Percentiles rank a stretch among this genome's conserved stretches.
These are phyloP conservation scores for Andricus grossulariae DNA, from an alignment of 1,140 invertebrate species.

Conservation along the genomic window DNA sequence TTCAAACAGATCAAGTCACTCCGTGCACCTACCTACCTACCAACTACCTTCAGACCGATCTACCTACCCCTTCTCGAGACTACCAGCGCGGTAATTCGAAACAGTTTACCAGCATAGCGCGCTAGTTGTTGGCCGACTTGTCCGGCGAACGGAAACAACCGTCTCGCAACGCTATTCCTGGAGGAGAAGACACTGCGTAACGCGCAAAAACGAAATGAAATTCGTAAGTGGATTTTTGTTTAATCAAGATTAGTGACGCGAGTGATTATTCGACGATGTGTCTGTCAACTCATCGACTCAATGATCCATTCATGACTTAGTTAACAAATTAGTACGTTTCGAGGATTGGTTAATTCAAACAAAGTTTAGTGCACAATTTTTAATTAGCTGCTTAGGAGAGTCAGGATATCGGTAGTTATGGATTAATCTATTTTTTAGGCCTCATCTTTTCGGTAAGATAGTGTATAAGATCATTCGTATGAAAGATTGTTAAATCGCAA, in stretches of 20 bases:
- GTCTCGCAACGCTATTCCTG: conserved; percentile 16
- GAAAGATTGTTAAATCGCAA: background rate
- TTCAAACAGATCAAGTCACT: conserved; percentile 59
- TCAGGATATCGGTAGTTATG: background rate
- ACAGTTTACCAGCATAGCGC: conserved; percentile 41
- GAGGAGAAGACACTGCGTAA: conserved; percentile 20
- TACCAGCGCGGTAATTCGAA: conserved; percentile 20
- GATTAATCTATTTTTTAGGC: background rate
- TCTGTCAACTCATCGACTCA: no score
- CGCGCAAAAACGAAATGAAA: conserved; percentile 48
- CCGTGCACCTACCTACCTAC: conserved; percentile 43
- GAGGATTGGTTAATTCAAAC: background rate
- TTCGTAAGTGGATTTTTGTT: conserved; percentile 50
- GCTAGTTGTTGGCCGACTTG: conserved; percentile 45
- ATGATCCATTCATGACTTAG: background rate
- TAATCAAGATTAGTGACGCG: background rate
- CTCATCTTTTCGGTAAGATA: conserved; percentile 13
- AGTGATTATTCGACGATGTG: conserved; percentile 1
- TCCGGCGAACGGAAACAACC: conserved; percentile 32
- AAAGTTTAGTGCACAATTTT: background rate
- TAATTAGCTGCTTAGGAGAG: background rate
- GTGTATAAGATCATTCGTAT: background rate
- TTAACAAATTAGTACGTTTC: no score
- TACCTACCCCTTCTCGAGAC: conserved; percentile 30
- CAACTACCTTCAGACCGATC: conserved; percentile 40